These are phyloP conservation scores for Campaea margaritaria DNA, from an alignment of 2,888 invertebrate genomes.

Conservation along the genomic window DNA sequence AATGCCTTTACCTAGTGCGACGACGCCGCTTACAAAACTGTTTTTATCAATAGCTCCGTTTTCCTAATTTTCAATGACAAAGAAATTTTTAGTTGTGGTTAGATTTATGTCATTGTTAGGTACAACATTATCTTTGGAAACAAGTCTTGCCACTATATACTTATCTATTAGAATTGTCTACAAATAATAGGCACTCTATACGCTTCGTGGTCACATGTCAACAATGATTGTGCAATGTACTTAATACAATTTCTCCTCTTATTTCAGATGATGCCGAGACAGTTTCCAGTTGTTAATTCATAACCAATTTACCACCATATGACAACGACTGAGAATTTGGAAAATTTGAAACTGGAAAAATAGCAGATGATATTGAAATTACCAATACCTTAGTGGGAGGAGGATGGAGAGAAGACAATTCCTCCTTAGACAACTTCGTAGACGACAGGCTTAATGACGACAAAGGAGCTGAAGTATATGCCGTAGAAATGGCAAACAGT, in stretches of 20 bases:
- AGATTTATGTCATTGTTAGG: no score
- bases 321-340: conserved; percentile 17
- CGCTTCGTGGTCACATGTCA: neutral
- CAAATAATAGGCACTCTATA: neutral
- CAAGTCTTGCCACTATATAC: neutral
- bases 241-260: conserved; percentile 47
- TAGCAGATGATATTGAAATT: conserved; percentile 16
- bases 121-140: no score
- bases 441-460: conserved; percentile 7
- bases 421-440: conserved; percentile 3
- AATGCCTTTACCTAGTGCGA: no score
- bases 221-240: neutral
- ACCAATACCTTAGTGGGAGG: conserved; percentile 4
- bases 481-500: conserved; percentile 28
- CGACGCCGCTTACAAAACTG: no score
- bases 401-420: conserved; percentile 21
- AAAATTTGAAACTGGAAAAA: conserved; percentile 40
- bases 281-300: conserved; percentile 37
- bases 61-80: no score
- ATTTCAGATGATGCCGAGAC: conserved; percentile 55
- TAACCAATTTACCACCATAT: conserved; percentile 38
- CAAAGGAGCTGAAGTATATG: neutral
- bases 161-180: no score
- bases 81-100: no score
- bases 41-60: no score